Percentiles rank a stretch among this genome's conserved stretches.
Evolutionary conservation across 2,797 vertebrate genomes (phyloP).

Genomic region (Sebastes steindachneri): DNA sequence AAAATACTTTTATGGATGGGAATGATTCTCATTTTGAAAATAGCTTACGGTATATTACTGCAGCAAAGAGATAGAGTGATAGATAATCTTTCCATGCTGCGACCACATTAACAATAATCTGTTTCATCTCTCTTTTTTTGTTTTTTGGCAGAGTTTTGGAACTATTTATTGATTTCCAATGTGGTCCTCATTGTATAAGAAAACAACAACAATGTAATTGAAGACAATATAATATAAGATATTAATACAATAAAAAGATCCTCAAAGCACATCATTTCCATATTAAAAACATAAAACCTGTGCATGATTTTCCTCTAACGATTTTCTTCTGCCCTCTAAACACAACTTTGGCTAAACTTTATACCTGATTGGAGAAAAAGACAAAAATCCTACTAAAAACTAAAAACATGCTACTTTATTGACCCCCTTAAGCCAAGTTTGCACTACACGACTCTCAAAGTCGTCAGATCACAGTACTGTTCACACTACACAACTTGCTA

Average conservation of each 20-base stretch:
- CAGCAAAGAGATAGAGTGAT: background rate
- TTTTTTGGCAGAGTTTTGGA: background rate
- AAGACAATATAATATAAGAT: background rate
- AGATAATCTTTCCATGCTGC: background rate
- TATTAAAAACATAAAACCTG: background rate
- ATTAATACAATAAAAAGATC: background rate
- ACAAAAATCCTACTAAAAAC: background rate
- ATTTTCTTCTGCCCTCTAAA: background rate
- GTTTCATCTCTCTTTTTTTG: background rate
- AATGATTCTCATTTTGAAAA: background rate
- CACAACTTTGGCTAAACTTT: background rate
- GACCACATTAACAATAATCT: background rate
- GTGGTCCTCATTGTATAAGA: slow-evolving; percentile 7
- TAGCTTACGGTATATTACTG: background rate
- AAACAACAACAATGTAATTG: background rate
- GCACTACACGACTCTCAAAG: too few species aligned
- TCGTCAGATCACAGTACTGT: too few species aligned
- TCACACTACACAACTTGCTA: too few species aligned
- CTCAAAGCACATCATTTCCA: background rate
- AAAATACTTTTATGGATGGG: background rate
- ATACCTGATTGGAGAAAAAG: background rate
- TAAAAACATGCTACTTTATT: background rate
- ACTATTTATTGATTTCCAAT: slow-evolving; percentile 6
- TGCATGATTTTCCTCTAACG: background rate
- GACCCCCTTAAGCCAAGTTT: background rate